Base-by-base conservation (phyloP, 92 coral and sea anemone genomes). In the Heliopora coerulea region DNA sequence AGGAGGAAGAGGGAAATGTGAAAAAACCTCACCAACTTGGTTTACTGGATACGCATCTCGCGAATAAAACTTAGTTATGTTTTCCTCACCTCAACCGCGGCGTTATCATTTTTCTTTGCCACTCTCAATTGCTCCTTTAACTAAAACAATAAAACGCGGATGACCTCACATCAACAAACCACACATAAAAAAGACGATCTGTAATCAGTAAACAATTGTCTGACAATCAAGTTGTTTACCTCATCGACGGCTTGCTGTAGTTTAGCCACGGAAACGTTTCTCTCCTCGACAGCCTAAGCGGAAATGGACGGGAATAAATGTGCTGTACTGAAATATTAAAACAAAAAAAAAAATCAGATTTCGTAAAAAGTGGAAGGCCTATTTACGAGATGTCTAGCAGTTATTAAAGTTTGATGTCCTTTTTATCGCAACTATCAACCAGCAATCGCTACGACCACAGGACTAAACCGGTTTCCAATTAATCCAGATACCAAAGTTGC, bases 241-340 rank as follows among this genome's bases (percentile, higher is more conserved):
- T 65, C 72, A 42, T 40, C 72, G 31, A 65, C 72, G 15, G 72
- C 40, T 65, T 21, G 23, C 23, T 54, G 77, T 58, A 29, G 34
- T 52, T 70, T 63, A 0, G 30, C 31, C 50, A 70, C 6, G 19
- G 77, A 48, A 1, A 30, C 14, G 20, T 70, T 26, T 54, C 32
- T 70, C 19, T 70, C 77, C 32, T 52, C 77, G 13, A 70, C 77
- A 26, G 34, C n/a, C 77, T 70, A 54, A 30, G 33, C 29, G 2
- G 26, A 44, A 44, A 65, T 13, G 3, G 0, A 20, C 42, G 42
- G 42, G 42, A 11, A 37, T n/a, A n/a, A n/a, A 37, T 37, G 42
- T 1, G 27, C 21, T 0, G 28, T 35, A 26, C 20, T 21, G 15
- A 20, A 0, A 10, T 0, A 59, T 2, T 8, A 27, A 59, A 2